Percentiles rank a stretch among this genome's conserved stretches.
These are phyloP conservation scores for Cylindroiulus punctatus DNA, from an alignment of 2,888 invertebrate species.

Conservation along the genomic window DNA sequence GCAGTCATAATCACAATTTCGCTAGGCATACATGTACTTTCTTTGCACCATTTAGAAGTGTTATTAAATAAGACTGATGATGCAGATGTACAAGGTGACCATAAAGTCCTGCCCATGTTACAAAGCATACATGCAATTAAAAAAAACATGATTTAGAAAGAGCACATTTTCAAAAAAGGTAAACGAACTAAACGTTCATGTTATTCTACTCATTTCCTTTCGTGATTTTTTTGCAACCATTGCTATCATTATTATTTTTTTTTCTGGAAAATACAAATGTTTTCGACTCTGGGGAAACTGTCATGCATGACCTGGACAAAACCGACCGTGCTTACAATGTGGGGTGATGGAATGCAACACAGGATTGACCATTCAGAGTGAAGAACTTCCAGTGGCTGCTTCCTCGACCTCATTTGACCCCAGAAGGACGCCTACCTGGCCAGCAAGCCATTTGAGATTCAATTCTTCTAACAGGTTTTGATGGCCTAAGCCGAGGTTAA, in stretches of 20 bases:
- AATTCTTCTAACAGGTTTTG: constrained; percentile 1
- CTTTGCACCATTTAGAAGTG: no score
- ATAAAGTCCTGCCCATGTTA: no score
- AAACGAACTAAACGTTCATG: no score
- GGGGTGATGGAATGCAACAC: not conserved
- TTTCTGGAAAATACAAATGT: not conserved
- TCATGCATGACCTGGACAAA: not conserved
- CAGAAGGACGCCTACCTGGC: not conserved
- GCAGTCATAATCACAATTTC: no score
- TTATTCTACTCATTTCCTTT: not conserved
- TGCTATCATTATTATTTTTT: not conserved
- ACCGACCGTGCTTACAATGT: not conserved
- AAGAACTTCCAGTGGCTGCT: not conserved
- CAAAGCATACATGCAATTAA: not conserved
- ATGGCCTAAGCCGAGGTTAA: constrained; percentile 2
- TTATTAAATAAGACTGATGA: no score
- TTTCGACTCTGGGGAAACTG: not conserved
- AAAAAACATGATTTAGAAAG: no score
- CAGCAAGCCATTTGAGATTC: not conserved
- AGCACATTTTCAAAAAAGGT: no score
- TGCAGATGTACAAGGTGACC: no score
- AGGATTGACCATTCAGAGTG: not conserved
- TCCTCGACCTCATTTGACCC: not conserved
- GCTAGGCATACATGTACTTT: no score
- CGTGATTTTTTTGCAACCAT: not conserved